Base-by-base conservation (phyloP, 2,797 vertebrate genomes). In the Arnoldichthys spilopterus region DNA sequence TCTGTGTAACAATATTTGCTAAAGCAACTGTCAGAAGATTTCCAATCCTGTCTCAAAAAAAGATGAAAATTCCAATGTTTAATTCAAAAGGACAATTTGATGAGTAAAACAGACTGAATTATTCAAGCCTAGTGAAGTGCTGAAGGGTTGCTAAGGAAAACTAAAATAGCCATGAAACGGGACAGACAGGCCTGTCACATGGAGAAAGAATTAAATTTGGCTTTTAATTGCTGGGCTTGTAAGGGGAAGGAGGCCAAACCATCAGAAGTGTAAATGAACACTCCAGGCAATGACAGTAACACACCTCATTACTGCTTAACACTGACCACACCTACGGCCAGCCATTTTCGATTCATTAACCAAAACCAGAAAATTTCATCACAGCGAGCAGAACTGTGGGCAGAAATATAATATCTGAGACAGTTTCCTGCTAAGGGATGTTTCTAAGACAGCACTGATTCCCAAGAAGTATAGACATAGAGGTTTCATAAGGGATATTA, bases 61-160 rank as follows among this genome's bases (percentile, higher is more conserved):
- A 32, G 40, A 51, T 20, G 5, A 32, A 53, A 22, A 26, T 70
- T 70, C 22, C 22, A 9, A 70, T 22, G 11, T 70, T 32, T 53
- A 53, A 70, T 70, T 70, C 30, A 70, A 53, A 47, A 32, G 47
- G 28, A 53, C 30, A 32, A 53, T 70, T 70, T 70, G 28, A 69
- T 6, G 8, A 67, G 67, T 54, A 62, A 59, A 80, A 62, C 58
- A 64, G 47, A 20, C 43, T 69, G 24, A 80, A 74, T 74, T 47
- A 62, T 74, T 74, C 40, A 61, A 30, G 62, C 16, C 11, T 24
- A 16, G 47, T 34, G 15, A 53, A 53, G 56, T 62, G 56, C 37
- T 63, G 58, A 63, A 24, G 56, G 58, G 71, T 26, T 73, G 37
- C 22, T 45, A 34, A 73, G 4, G 12, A 72, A 62, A 18, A 26